phyloP scores from a whole-genome alignment of 2,113 vertebrate genomes.

The Chrysemys picta region DNA sequence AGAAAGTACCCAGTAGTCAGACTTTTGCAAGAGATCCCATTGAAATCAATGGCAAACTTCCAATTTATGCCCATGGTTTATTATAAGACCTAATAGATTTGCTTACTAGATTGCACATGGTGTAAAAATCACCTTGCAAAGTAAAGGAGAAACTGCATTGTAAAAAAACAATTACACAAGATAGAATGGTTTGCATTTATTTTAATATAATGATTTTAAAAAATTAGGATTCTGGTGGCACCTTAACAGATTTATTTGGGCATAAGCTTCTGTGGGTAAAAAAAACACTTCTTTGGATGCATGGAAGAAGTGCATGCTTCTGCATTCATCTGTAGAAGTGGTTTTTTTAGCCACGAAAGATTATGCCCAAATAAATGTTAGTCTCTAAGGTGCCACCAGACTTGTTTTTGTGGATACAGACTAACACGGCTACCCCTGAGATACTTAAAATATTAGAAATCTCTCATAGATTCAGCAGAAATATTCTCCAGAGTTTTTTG shows the following conservation, averaged over 20 bases:
- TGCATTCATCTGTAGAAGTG: too few relatives aligned
- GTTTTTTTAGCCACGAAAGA: too few relatives aligned
- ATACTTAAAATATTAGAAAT: conserved; percentile 13
- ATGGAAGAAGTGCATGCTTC: too few relatives aligned
- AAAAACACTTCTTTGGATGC: too few relatives aligned
- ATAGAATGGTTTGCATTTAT: conserved; percentile 8
- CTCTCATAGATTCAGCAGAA: background rate
- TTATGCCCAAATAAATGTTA: too few relatives aligned
- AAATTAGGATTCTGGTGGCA: background rate
- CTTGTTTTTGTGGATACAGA: too few relatives aligned
- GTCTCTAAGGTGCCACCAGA: too few relatives aligned
- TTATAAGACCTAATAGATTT: background rate
- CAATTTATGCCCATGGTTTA: background rate
- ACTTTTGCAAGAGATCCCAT: background rate
- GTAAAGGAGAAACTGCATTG: rapidly evolving
- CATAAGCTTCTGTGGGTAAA: too few relatives aligned
- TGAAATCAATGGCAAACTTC: background rate
- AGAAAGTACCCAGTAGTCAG: background rate
- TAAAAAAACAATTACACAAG: background rate
- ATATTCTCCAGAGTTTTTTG: background rate
- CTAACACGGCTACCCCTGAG: too few relatives aligned
- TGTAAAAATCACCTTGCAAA: background rate
- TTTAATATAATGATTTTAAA: conserved; percentile 15
- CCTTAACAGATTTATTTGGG: too few relatives aligned
- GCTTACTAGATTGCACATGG: background rate